Evolutionary conservation across 2,888 invertebrate genomes (phyloP), one percentile per base, ranked within the genome.

Genomic region (Parasteatoda lunata): DNA sequence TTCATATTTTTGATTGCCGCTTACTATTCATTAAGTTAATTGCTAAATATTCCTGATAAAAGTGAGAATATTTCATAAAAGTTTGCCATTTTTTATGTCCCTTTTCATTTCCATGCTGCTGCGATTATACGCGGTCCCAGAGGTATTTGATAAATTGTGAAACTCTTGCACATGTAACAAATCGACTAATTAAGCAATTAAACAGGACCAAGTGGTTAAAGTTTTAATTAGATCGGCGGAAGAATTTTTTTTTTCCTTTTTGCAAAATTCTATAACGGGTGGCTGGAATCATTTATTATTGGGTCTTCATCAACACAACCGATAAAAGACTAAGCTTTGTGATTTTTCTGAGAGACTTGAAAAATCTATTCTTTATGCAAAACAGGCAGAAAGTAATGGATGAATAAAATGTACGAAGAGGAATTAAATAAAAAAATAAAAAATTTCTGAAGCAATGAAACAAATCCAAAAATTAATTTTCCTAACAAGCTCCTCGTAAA

Each of bases 131-230:
- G 45, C 77, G 49, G 45, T 85, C 85, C 85, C 85, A 52, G 54
- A 80, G 85, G 85, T 79, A 77, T 77, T 85, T 85, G 85, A 85
- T 80, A 85, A 85, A 85, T 85, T 85, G 85, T 79, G 85, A 85
- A 76, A 73, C 66, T 69, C 71, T 71, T 80, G 80, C 71, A 69
- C 85, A 77, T 76, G 85, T 80, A 85, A 85, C 85, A 80, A 77
- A 85, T 80, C 76, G 85, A 85, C 85, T 85, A 85, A 85, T 85
- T 85, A 85, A 80, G 80, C 85, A 85, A 85, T 85, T 85, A 80
- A 85, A 85, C 85, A 85, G 85, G 80, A 80, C 80, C 70, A 72
- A 85, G 85, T 85, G 80, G 85, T 85, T 85, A 85, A 85, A 85
- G 85, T 85, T 85, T 85, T 85, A 85, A 85, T 85, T 85, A 85